A percentile compares a stretch with the other conserved stretches of the same genome.
Evolutionary conservation across 2,888 invertebrate species (phyloP).

Genomic region (Drosophila sordidula): DNA sequence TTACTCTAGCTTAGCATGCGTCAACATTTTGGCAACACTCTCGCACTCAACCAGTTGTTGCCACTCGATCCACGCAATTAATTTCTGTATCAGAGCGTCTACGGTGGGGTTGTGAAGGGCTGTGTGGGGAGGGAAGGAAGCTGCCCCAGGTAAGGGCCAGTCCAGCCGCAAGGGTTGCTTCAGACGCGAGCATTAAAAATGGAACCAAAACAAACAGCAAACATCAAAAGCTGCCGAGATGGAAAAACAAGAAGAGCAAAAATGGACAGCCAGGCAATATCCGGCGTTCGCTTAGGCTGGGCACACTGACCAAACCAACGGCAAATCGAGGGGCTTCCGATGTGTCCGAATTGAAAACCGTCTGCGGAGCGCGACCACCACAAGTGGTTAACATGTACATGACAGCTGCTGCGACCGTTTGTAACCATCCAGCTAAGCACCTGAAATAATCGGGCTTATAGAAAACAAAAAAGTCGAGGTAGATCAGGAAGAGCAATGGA

Average conservation of each 20-base stretch:
- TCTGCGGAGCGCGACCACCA: conserved; percentile 25
- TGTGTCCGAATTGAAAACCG: conserved; percentile 59
- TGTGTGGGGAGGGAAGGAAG: conserved; percentile 3
- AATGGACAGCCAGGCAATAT: conserved; percentile 62
- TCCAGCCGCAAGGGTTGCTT: conserved; percentile 43
- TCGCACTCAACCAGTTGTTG: conserved; percentile 38
- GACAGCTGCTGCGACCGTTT: conserved; percentile 52
- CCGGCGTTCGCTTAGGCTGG: conserved; percentile 36
- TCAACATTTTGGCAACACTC: conserved; percentile 78
- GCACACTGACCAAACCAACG: conserved; percentile 1
- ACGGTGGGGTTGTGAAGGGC: conserved; percentile 49
- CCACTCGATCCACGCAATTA: conserved; percentile 80
- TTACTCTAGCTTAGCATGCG: conserved; percentile 63
- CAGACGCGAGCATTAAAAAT: conserved; percentile 66
- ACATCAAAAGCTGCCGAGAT: conserved; percentile 70
- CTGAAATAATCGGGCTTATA: conserved; percentile 18
- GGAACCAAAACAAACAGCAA: conserved; percentile 76
- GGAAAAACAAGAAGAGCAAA: conserved; percentile 32
- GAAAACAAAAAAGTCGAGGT: background rate
- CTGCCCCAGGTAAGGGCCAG: background rate
- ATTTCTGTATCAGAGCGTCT: conserved; percentile 71
- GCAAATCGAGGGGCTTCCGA: conserved; percentile 20
- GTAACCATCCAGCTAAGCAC: conserved; percentile 29
- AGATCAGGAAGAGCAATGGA: too few species aligned
- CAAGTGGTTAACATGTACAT: conserved; percentile 46